Base-by-base conservation (phyloP, 2,113 vertebrate species). In the Chloebia gouldiae region DNA sequence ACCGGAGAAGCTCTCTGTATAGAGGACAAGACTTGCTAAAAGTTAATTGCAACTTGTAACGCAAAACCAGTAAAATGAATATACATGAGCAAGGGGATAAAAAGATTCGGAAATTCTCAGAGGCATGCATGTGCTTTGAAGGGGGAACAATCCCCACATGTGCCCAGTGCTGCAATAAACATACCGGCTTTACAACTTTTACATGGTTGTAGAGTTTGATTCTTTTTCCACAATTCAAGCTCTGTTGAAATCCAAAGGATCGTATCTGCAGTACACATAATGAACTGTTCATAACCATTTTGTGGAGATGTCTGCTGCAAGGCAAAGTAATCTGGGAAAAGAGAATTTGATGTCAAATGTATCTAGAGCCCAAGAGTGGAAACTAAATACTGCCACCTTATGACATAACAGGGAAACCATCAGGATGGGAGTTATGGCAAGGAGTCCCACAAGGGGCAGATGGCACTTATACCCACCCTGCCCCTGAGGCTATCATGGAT, bases 391-490 rank as follows among this genome's bases (percentile, higher is more conserved):
- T 63, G 39, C 69, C 69, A 63, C 33, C 69, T 84, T 6, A 25
- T 81, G 88, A 57, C 10, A 2, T 1, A 35, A 54, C 0, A 0
- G 9, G 11, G 18, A 19, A 86, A 31, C 9, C 54, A 39, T n/a
- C 37, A 9, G 47, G 9, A 20, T 7, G 10, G 12, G 16, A 50
- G 4, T 2, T 30, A 31, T 0, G 0, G 9, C 4, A 6, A 54
- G 2, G 23, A 17, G 21, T 15, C 4, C 18, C 20, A 3, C 40
- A n/a, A 2, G 4, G 7, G 15, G 6, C 8, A 18, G 15, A 42
- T 0, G 0, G 9, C 27, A 56, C 7, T 20, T 5, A 25, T 22
- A 9, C 8, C 11, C 11, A 28, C 11, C 19, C 23, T 33, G 9
- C 14, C 13, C 8, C 10, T 12, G 28, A 4, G 12, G 6, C 7